These are phyloP conservation scores for Unio pictorum DNA, from an alignment of 2,888 invertebrate species.

Conservation along the genomic window DNA sequence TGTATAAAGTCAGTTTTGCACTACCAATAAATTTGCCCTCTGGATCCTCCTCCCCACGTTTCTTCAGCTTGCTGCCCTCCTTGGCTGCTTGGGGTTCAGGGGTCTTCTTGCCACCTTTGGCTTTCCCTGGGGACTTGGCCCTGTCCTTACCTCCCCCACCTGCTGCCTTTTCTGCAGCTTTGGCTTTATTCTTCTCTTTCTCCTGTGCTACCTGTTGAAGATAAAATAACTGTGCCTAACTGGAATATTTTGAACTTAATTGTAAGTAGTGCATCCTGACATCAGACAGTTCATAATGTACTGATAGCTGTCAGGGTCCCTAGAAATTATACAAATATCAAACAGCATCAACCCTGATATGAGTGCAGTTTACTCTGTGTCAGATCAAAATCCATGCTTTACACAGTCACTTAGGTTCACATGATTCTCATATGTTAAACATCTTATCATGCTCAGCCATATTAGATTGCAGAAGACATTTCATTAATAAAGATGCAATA, in stretches of 20 bases:
- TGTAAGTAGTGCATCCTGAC: no score
- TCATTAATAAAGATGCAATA: no score
- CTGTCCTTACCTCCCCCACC: constrained; percentile 56
- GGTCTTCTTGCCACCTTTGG: constrained; percentile 66
- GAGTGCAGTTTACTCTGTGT: no score
- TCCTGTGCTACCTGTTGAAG: constrained; percentile 25
- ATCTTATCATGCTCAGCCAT: no score
- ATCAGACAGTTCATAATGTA: no score
- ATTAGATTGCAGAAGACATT: no score
- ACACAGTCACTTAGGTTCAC: no score
- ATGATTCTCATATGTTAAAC: no score
- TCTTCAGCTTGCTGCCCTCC: constrained; percentile 68
- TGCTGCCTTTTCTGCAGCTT: constrained; percentile 42
- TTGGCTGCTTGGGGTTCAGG: constrained; percentile 68
- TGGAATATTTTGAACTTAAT: background rate
- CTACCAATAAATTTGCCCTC: constrained; percentile 70
- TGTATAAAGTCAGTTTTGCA: constrained; percentile 2
- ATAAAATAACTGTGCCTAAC: background rate
- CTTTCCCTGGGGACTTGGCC: constrained; percentile 65
- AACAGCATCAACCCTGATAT: no score
- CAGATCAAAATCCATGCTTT: no score
- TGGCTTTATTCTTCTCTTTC: constrained; percentile 46
- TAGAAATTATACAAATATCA: no score
- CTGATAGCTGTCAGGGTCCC: no score
- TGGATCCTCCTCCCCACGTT: constrained; percentile 69